Base-by-base conservation (phyloP, 2,113 vertebrate species). In the Ochotona princeps region DNA sequence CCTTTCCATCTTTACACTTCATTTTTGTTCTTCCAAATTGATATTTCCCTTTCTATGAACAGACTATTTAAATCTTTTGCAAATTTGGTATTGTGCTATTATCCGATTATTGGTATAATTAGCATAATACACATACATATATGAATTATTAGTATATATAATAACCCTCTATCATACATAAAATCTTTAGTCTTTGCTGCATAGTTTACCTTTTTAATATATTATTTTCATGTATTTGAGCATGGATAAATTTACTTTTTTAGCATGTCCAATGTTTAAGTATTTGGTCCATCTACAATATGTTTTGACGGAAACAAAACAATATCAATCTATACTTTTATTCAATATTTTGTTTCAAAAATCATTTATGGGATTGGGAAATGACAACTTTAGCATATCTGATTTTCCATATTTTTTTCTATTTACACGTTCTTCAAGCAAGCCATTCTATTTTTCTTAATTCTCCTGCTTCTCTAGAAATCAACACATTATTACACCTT, bases 381-480 rank as follows among this genome's bases (percentile, higher is more conserved):
- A 88, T 83, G 32, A 32, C 7, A 26, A 12, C 9, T n/a, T 88
- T 73, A 86, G 57, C 79, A 54, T 70, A 83, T 54, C 82, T 18
- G 78, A 72, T 80, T 89, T 84, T 44, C 51, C 80, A 35, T 69
- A 67, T 79, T 87, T 92, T 87, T 30, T 12, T 61, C 20, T 79
- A 38, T 76, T 87, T 92, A 61, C 61, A 26, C 2, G 57, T 54
- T 87, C 11, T 35, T 63, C 30, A 83, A 81, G 35, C 30, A 94
- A 66, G 83, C 28, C 7, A 73, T 61, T 90, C 18, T 60, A 20
- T 86, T 86, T 92, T 82, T 2, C 30, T 5, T 76, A 61, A 17
- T 60, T 94, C 14, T 70, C 47, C 65, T 90, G 12, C 20, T 70
- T 57, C 65, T 90, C 17, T 17, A 87, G 17, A 76, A 54, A 13